A percentile compares a stretch with the other conserved stretches of the same genome.
Evolutionary conservation across 2,797 vertebrate genomes (phyloP).

Genomic region (Liparis tanakae): DNA sequence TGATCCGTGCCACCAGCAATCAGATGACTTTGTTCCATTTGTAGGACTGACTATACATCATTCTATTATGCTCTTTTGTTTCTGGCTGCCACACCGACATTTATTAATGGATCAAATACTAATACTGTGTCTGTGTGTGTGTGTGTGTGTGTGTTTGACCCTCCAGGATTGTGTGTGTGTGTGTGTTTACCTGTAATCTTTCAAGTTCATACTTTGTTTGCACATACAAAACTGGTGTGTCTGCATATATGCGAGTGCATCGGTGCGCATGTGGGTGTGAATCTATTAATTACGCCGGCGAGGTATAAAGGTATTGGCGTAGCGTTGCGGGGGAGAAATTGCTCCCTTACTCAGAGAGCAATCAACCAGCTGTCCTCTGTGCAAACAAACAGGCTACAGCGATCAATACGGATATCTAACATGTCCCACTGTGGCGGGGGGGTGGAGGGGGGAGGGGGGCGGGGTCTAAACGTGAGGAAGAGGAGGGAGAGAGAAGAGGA

Average conservation of each 20-base stretch:
- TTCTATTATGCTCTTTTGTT: conserved; percentile 65
- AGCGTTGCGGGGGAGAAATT: conserved; percentile 53
- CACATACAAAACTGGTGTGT: conserved; percentile 26
- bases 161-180: neutral
- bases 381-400: conserved; percentile 75
- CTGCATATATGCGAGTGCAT: conserved; percentile 30
- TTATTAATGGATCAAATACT: conserved; percentile 52
- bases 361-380: conserved; percentile 80
- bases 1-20: conserved; percentile 37
- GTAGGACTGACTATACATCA: conserved; percentile 68
- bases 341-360: conserved; percentile 75
- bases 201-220: conserved; percentile 13
- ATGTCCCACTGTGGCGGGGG: conserved; percentile 57
- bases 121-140: conserved; percentile 28
- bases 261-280: conserved; percentile 28
- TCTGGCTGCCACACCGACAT: conserved; percentile 57
- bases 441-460: neutral
- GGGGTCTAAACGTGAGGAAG: conserved; percentile 31
- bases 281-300: conserved; percentile 63
- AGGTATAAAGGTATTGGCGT: conserved; percentile 48
- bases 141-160: conserved; percentile 11
- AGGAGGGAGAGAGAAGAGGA: conserved; percentile 4
- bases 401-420: conserved; percentile 84
- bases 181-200: conserved; percentile 3
- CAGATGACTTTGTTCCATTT: conserved; percentile 64